These are phyloP conservation scores for Dendroctonus ponderosae DNA, from an alignment of 1,140 invertebrate genomes.

Conservation along the genomic window DNA sequence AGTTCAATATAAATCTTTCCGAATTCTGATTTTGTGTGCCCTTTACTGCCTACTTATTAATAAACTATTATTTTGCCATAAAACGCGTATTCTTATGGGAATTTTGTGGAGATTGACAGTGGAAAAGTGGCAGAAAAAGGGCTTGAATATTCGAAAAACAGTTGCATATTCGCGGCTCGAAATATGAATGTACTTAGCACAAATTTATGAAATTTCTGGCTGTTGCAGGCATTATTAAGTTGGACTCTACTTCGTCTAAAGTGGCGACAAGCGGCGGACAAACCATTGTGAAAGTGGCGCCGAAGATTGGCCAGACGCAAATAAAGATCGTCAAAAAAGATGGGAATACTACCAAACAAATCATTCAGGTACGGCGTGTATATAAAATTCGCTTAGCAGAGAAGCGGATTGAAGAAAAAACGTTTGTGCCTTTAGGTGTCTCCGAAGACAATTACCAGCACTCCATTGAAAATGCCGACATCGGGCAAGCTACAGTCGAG, in stretches of 20 bases:
- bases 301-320: slow-evolving; percentile 49
- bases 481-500: too few species aligned
- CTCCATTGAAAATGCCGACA: background rate
- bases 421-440: background rate
- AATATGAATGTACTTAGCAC: background rate
- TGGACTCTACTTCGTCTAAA: slow-evolving; percentile 50
- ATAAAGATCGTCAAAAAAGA: slow-evolving; percentile 48
- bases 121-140: too few species aligned
- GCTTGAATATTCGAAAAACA: too few species aligned
- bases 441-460: background rate
- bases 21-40: too few species aligned
- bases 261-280: slow-evolving; percentile 44
- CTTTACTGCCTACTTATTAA: too few species aligned
- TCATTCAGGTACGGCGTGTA: slow-evolving; percentile 30
- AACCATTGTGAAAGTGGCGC: slow-evolving; percentile 47
- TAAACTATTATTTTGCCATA: too few species aligned
- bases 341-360: slow-evolving; percentile 33
- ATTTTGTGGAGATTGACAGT: too few species aligned
- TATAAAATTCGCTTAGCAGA: background rate
- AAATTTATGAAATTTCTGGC: too few species aligned
- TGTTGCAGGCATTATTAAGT: slow-evolving; percentile 40
- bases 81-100: too few species aligned
- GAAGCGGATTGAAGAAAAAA: background rate
- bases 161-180: too few species aligned
- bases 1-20: too few species aligned